Conservation (phyloP, 64 coral and sea anemone genomes). For the Astreopora myriophthalma region DNA sequence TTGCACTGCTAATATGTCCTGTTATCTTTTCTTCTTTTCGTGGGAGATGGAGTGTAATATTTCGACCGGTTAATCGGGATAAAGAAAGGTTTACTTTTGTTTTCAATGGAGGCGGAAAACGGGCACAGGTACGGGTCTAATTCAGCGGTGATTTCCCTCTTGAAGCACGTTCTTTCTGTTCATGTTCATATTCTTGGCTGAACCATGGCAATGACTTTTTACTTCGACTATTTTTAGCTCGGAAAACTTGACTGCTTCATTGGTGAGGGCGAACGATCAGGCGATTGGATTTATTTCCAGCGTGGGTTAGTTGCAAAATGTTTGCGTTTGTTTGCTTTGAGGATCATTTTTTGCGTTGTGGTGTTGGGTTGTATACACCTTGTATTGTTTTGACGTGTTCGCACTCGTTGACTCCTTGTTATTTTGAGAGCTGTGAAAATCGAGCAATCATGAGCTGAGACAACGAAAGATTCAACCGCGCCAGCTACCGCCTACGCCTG, state of each 20-base stretch:
- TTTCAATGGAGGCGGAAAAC: constrained; percentile 22
- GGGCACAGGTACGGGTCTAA: background rate
- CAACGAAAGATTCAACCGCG: no score
- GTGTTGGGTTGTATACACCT: background rate
- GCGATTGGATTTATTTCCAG: background rate
- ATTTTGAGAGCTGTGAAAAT: background rate
- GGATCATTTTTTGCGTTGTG: background rate
- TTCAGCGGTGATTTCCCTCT: background rate
- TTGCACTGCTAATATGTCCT: background rate
- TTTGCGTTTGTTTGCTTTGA: background rate
- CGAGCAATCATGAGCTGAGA: no score
- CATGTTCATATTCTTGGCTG: background rate
- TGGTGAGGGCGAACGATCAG: constrained; percentile 1
- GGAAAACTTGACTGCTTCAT: background rate
- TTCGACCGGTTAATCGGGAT: background rate
- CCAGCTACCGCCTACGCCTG: no score
- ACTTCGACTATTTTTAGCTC: constrained; percentile 5
- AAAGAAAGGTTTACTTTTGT: background rate
- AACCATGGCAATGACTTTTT: background rate
- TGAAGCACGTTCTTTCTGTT: background rate
- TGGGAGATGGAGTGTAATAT: background rate
- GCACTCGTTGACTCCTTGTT: background rate
- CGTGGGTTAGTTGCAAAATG: constrained; percentile 14
- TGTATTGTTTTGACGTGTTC: background rate
- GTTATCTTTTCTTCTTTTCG: background rate